A percentile compares a stretch with the other conserved stretches of the same genome.
Conservation (phyloP, 2,797 vertebrate species). For the Fringilla coelebs region DNA sequence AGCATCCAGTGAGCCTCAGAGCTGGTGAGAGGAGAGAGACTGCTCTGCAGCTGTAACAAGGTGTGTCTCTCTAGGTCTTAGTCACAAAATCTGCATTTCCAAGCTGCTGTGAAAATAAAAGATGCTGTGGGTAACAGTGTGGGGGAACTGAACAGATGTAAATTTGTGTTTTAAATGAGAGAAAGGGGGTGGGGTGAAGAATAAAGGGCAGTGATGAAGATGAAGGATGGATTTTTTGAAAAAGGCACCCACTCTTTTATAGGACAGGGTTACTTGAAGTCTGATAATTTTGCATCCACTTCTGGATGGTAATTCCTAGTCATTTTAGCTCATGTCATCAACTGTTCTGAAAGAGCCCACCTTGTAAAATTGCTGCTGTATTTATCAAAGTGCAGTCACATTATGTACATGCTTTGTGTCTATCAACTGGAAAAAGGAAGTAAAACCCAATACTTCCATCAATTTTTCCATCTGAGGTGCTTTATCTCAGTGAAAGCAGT, state of each 20-base stretch:
- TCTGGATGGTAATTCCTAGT: neutral
- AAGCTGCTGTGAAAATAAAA: neutral
- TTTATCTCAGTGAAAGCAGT: neutral
- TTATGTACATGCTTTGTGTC: neutral
- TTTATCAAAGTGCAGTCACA: neutral
- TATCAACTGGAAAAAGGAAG: neutral
- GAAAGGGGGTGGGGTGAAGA: neutral
- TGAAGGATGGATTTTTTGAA: neutral
- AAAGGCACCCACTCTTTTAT: neutral
- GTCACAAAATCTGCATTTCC: neutral
- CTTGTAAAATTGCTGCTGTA: neutral
- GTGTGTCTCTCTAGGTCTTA: neutral
- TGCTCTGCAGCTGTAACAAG: neutral
- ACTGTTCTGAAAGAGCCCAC: neutral
- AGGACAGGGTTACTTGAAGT: neutral
- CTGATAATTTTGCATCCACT: neutral
- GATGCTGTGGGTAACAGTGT: neutral
- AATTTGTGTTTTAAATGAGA: slow-evolving; percentile 36
- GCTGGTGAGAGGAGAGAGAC: neutral
- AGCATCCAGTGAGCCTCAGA: neutral
- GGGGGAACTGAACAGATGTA: neutral
- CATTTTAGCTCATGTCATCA: neutral
- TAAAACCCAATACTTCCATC: neutral
- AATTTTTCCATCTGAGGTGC: neutral
- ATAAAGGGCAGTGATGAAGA: neutral